These are phyloP conservation scores for Pogonognathellus flavescens DNA, from an alignment of 1,140 invertebrate genomes.

Conservation along the genomic window DNA sequence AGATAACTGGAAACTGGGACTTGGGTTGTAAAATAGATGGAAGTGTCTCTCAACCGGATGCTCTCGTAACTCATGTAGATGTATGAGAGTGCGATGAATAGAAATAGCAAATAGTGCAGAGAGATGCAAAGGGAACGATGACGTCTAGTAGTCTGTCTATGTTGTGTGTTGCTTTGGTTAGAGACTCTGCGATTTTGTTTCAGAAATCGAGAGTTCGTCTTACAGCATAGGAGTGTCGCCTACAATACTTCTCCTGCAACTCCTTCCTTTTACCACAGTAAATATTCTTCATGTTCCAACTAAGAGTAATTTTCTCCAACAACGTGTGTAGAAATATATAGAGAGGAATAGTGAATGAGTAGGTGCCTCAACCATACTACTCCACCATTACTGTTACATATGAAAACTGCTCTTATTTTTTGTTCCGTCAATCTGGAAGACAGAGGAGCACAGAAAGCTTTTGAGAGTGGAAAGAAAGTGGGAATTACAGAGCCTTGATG, in stretches of 20 bases:
- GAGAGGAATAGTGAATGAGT: too few relatives aligned
- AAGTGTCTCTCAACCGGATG: constrained; percentile 7
- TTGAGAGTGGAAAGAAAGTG: background rate
- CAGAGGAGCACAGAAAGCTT: background rate
- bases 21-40: constrained; percentile 39
- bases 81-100: constrained; percentile 15
- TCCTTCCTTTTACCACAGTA: background rate
- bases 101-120: constrained; percentile 28
- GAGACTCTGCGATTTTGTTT: constrained; percentile 23
- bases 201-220: constrained; percentile 14
- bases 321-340: too few relatives aligned
- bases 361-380: background rate
- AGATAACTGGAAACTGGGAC: constrained; percentile 26
- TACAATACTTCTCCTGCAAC: too few relatives aligned
- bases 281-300: too few relatives aligned
- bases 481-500: background rate
- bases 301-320: too few relatives aligned
- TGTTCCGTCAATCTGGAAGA: background rate
- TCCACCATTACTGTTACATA: background rate
- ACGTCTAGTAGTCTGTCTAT: background rate
- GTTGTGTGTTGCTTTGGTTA: background rate
- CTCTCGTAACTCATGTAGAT: background rate
- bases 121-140: constrained; percentile 18
- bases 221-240: background rate
- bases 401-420: background rate